Evolutionary conservation across 2,113 vertebrate species (phyloP), one percentile per base, ranked within the genome.

Genomic region (Xenopus borealis): DNA sequence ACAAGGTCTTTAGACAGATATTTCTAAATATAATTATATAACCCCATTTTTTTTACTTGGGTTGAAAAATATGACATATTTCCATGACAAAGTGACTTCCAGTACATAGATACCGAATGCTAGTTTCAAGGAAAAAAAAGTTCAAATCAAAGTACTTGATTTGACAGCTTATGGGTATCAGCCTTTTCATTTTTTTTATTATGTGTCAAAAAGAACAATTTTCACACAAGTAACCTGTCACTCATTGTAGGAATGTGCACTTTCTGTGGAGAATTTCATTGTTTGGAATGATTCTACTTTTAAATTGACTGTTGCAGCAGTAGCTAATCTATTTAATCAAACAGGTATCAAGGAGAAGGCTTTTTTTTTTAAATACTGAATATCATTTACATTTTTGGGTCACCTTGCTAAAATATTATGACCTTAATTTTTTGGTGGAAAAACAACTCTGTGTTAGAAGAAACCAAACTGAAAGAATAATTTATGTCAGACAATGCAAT

Each of bases 101-200:
- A 40, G 33, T 40, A 40, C 33, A 40, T 9, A 40, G 33, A 40
- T 40, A 40, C 33, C 8, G 33, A 40, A 40, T 7, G 5, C 2
- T 6, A 40, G 33, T 40, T 40, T 7, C 33, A 4, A 6, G 33
- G 33, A 50, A 50, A 50, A 71, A 62, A 44, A 50, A 58, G 69
- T 62, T 71, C 58, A 62, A 62, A 62, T 71, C 62, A 27, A 62
- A 71, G 18, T 27, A 55, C 47, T n/a, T 71, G 69, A 45, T 71
- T n/a, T 50, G 27, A 47, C 33, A 19, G 47, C 47, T 50, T 50
- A 50, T 50, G 47, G 47, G 47, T 50, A 50, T 62, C 47, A 63
- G 52, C 59, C 61, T 62, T 72, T 72, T 63, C 47, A 64, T 62
- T 72, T 63, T 72, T 63, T 72, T 63, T 14, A 72, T 63, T 72